phyloP scores from a whole-genome alignment of 2,113 vertebrate species.

The Eonycteris spelaea region DNA sequence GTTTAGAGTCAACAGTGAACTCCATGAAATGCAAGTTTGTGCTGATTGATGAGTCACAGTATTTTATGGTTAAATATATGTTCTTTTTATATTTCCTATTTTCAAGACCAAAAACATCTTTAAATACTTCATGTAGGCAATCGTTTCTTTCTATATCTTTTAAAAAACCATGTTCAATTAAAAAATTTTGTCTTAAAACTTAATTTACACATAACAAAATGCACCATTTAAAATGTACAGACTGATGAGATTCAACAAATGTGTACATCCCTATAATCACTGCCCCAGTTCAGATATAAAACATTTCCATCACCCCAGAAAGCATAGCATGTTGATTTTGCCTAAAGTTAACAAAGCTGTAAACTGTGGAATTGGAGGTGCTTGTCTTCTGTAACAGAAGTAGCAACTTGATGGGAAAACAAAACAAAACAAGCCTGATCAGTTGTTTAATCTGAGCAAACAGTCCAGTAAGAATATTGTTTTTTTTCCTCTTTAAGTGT shows the following conservation, averaged over 20 bases:
- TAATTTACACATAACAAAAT: slow-evolving; percentile 35
- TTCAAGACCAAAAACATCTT: slow-evolving; percentile 65
- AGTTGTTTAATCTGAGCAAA: slow-evolving; percentile 76
- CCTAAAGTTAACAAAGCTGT: slow-evolving; percentile 69
- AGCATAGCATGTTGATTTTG: slow-evolving; percentile 52
- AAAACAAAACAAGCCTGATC: slow-evolving; percentile 25
- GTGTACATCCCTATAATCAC: background rate
- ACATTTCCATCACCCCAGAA: background rate
- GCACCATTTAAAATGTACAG: background rate
- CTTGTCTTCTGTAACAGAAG: slow-evolving; percentile 61
- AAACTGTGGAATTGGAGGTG: slow-evolving; percentile 69
- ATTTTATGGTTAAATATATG: slow-evolving; percentile 74
- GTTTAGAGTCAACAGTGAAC: slow-evolving; percentile 69
- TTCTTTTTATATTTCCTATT: slow-evolving; percentile 70
- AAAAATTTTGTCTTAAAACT: slow-evolving; percentile 66
- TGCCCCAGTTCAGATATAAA: background rate
- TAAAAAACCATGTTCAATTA: slow-evolving; percentile 66
- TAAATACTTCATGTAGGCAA: slow-evolving; percentile 77
- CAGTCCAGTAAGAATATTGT: slow-evolving; percentile 73
- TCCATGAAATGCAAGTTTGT: slow-evolving; percentile 74
- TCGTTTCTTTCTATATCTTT: slow-evolving; percentile 75
- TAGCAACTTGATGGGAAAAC: slow-evolving; percentile 25
- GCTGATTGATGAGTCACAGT: slow-evolving; percentile 72
- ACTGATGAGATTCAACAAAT: background rate
- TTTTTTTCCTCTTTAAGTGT: slow-evolving; percentile 49